phyloP scores from a whole-genome alignment of 2,113 vertebrate species.

The Malurus melanocephalus region DNA sequence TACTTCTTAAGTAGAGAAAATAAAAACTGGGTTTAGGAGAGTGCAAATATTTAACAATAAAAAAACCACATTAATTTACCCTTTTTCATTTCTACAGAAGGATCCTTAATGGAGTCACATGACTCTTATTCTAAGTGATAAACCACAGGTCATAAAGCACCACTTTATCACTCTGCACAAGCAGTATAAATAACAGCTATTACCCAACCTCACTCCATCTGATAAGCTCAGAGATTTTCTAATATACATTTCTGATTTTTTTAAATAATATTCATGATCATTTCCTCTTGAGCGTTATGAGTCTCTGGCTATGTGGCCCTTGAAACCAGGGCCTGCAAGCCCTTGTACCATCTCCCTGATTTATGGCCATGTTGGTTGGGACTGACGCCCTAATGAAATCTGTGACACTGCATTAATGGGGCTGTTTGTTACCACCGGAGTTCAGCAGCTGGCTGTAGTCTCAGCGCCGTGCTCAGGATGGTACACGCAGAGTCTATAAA shows the following conservation, averaged over 20 bases:
- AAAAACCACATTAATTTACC: conserved; percentile 70
- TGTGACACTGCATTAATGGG: conserved; percentile 77
- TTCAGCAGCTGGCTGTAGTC: conserved; percentile 59
- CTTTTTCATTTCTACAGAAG: conserved; percentile 70
- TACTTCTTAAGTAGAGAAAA: conserved; percentile 65
- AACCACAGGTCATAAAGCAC: conserved; percentile 75
- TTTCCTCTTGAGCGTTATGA: conserved; percentile 62
- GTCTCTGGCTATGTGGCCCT: conserved; percentile 74
- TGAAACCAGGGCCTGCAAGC: conserved; percentile 67
- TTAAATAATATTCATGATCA: conserved; percentile 70
- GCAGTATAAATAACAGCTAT: conserved; percentile 74
- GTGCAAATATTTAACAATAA: conserved; percentile 73
- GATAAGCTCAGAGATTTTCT: conserved; percentile 70
- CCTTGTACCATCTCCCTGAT: conserved; percentile 80
- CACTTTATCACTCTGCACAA: conserved; percentile 73
- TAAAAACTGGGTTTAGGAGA: conserved; percentile 63
- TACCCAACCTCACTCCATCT: conserved; percentile 68
- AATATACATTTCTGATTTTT: conserved; percentile 72
- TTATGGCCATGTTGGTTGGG: conserved; percentile 74
- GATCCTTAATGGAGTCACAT: conserved; percentile 71
- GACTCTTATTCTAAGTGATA: conserved; percentile 74
- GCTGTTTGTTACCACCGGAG: conserved; percentile 77
- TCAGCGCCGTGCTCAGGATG: conserved; percentile 22
- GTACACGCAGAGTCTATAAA: conserved; percentile 15
- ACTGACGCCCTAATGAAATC: conserved; percentile 79